Evolutionary conservation across 2,888 invertebrate species (phyloP).

Genomic region (Tipula unca): DNA sequence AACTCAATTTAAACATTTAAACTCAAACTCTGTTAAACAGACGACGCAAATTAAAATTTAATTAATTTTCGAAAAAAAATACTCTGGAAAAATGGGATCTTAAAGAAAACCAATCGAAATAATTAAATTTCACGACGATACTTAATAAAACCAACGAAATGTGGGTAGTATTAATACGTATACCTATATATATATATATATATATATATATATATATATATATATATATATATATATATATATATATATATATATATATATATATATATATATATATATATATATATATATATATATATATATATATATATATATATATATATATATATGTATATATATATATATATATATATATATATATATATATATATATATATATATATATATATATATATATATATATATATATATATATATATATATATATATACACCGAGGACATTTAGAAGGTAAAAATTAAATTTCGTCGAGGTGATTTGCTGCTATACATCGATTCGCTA

Average conservation of each 20-base stretch:
- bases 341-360: slow-evolving; percentile 14
- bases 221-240: slow-evolving; percentile 14
- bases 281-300: slow-evolving; percentile 3
- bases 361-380: slow-evolving; percentile 14
- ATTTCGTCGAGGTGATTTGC: not conserved
- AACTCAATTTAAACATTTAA: no score
- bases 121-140: no score
- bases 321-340: slow-evolving; percentile 3
- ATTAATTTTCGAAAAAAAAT: no score
- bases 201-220: slow-evolving; percentile 14
- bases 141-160: no score
- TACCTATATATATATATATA: not conserved
- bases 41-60: no score
- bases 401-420: not conserved
- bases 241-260: slow-evolving; percentile 14
- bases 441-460: not conserved
- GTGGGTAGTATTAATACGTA: no score
- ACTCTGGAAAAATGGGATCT: no score
- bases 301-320: slow-evolving; percentile 3
- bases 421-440: not conserved
- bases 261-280: slow-evolving; percentile 14
- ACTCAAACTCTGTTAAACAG: no score
- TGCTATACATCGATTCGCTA: not conserved
- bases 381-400: not conserved
- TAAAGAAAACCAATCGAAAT: no score